phyloP scores from a whole-genome alignment of 2,888 invertebrate species.

The Acleris sparsana region DNA sequence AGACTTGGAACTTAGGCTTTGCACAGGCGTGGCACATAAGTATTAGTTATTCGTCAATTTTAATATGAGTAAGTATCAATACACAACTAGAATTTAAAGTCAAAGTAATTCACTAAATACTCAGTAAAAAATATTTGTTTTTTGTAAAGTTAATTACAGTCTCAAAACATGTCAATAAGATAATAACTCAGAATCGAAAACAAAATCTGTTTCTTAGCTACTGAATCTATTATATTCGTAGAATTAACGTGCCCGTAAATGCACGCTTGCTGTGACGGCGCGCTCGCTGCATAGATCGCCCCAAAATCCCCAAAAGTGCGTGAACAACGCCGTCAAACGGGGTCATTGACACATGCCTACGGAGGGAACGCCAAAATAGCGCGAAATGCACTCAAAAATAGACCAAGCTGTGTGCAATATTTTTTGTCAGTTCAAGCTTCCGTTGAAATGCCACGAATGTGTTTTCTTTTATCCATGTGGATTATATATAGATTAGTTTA shows the following conservation, averaged over 20 bases:
- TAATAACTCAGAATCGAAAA: background rate
- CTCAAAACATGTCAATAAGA: too few species aligned
- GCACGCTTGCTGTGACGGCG: constrained; percentile 45
- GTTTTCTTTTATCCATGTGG: constrained; percentile 39
- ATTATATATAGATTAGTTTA: background rate
- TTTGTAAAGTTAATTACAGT: too few species aligned
- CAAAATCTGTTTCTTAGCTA: background rate
- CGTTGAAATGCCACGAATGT: constrained; percentile 49
- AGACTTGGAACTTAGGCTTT: background rate
- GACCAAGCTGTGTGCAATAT: constrained; percentile 81
- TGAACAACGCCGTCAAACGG: constrained; percentile 79
- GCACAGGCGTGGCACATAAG: too few species aligned
- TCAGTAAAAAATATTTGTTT: too few species aligned
- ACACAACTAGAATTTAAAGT: too few species aligned
- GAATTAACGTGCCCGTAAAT: constrained; percentile 41
- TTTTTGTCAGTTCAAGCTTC: constrained; percentile 73
- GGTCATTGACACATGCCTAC: constrained; percentile 80
- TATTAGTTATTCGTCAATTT: too few species aligned
- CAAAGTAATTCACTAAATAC: too few species aligned
- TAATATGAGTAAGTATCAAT: too few species aligned
- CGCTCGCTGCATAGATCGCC: constrained; percentile 57
- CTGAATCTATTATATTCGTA: constrained; percentile 3
- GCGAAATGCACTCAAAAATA: constrained; percentile 83
- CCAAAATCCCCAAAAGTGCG: constrained; percentile 80
- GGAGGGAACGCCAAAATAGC: constrained; percentile 84